A percentile compares a stretch with the other conserved stretches of the same genome.
These are phyloP conservation scores for Myrmophylax atrothorax DNA, from an alignment of 2,113 vertebrate species.

Conservation along the genomic window DNA sequence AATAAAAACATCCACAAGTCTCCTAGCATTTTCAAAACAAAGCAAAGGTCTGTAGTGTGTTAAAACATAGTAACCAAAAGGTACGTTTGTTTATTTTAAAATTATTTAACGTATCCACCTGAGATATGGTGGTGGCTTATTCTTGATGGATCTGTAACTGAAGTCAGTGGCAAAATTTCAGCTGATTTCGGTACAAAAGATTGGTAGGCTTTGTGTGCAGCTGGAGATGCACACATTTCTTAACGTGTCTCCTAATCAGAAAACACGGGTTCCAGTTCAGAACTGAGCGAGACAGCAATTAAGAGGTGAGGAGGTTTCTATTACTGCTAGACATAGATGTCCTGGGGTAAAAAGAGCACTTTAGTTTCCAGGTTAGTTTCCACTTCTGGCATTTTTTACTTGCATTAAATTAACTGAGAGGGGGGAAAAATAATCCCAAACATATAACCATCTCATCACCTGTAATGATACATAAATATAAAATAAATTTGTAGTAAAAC, in stretches of 20 bases:
- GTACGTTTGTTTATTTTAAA: not conserved
- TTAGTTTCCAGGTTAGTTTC: not conserved
- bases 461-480: not conserved
- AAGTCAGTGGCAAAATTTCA: not conserved
- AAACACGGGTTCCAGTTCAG: not conserved
- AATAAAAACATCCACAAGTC: not conserved
- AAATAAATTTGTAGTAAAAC: not conserved
- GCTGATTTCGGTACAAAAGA: not conserved
- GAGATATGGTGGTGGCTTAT: not conserved
- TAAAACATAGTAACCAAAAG: not conserved
- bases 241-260: not conserved
- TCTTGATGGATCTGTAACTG: not conserved
- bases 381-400: not conserved
- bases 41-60: not conserved
- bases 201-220: not conserved
- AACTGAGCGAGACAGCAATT: not conserved
- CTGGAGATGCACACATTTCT: not conserved
- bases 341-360: not conserved
- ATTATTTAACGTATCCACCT: not conserved
- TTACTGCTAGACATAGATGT: not conserved
- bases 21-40: not conserved
- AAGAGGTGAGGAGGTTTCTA: not conserved
- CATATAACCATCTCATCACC: not conserved
- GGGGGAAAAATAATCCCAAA: not conserved
- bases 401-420: not conserved